Conservation (phyloP, 2,113 vertebrate genomes). For the Camelus dromedarius region DNA sequence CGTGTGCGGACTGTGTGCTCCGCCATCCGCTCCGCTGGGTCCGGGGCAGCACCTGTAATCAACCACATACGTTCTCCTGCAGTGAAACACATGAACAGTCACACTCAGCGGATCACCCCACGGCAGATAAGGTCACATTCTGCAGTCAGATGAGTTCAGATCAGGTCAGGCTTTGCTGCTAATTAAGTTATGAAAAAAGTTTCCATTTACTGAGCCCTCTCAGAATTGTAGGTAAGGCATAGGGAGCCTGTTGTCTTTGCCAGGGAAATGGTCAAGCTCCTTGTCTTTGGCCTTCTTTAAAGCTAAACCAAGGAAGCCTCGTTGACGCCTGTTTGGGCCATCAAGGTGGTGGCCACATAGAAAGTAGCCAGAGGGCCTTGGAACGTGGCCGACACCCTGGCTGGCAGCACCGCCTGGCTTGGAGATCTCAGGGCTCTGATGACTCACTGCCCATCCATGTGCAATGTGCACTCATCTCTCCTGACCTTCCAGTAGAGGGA, state of each 20-base stretch:
- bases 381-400: not conserved
- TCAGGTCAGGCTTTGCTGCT: not conserved
- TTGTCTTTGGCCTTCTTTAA: not conserved
- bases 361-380: not conserved
- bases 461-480: too few species aligned
- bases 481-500: not conserved
- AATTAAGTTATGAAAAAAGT: constrained; percentile 41
- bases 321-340: not conserved
- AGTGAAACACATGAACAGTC: not conserved
- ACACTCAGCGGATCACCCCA: not conserved
- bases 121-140: not conserved
- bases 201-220: constrained; percentile 52
- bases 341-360: not conserved
- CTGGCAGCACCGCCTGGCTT: not conserved
- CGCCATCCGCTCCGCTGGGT: not conserved
- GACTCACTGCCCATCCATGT: not conserved
- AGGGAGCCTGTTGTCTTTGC: not conserved
- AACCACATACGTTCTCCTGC: not conserved
- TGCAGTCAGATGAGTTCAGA: not conserved
- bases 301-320: not conserved
- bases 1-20: fast-evolving
- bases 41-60: not conserved
- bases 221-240: not conserved
- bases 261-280: not conserved
- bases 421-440: not conserved